Conservation (phyloP, 2,113 vertebrate genomes). For the Elgaria multicarinata region DNA sequence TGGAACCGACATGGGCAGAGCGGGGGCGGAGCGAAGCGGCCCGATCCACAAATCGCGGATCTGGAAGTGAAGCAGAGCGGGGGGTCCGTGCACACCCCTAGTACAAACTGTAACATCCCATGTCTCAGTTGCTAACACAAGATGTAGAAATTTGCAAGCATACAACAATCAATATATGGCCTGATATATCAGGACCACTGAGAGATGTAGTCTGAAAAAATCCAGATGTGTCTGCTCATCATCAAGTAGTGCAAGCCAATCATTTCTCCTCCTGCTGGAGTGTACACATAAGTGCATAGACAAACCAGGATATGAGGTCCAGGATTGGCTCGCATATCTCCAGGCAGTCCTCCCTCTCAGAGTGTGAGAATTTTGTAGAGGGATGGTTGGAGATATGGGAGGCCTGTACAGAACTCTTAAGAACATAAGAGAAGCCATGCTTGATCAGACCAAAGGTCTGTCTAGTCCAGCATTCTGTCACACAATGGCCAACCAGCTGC, state of each 20-base stretch:
- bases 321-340: not conserved
- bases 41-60: too few relatives aligned
- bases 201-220: not conserved
- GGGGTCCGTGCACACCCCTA: too few relatives aligned
- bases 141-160: slow-evolving; percentile 41
- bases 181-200: slow-evolving; percentile 26
- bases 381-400: not conserved
- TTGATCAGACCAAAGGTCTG: too few relatives aligned
- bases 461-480: too few relatives aligned
- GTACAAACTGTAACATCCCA: not conserved
- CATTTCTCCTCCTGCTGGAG: not conserved
- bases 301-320: not conserved
- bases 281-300: not conserved
- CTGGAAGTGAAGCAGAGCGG: too few relatives aligned
- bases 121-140: slow-evolving; percentile 30
- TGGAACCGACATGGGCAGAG: too few relatives aligned
- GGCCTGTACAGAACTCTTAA: not conserved
- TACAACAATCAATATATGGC: slow-evolving; percentile 8
- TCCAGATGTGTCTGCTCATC: not conserved
- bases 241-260: not conserved
- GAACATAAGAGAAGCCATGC: too few relatives aligned
- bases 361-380: not conserved
- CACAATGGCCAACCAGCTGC: too few relatives aligned
- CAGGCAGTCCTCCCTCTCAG: not conserved
- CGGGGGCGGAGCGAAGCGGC: too few relatives aligned